Conservation (phyloP, 64 coral and sea anemone genomes). For the Pocillopora verrucosa region DNA sequence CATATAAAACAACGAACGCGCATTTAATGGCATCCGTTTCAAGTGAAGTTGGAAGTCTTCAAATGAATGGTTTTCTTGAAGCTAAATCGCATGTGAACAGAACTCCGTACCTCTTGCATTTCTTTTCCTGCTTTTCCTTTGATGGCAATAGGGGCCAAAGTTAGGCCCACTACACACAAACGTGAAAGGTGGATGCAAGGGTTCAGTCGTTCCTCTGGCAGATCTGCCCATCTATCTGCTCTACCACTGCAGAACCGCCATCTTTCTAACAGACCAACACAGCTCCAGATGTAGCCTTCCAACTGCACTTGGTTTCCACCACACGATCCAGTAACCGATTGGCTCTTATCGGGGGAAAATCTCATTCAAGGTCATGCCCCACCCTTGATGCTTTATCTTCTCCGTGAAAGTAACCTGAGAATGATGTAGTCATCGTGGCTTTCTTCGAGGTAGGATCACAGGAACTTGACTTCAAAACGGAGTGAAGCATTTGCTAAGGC, state of each 20-base stretch:
- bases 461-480: background rate
- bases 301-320: conserved; percentile 10
- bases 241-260: too few relatives aligned
- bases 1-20: background rate
- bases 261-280: background rate
- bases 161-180: background rate
- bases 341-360: too few relatives aligned
- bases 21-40: conserved; percentile 26
- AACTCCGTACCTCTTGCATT: conserved; percentile 10
- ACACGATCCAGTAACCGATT: conserved; percentile 28
- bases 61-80: conserved; percentile 23
- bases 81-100: background rate
- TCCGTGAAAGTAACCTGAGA: conserved; percentile 2
- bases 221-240: too few relatives aligned
- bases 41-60: background rate
- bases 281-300: background rate
- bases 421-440: background rate
- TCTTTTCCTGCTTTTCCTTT: conserved; percentile 10
- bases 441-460: background rate
- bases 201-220: too few relatives aligned
- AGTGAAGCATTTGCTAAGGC: background rate
- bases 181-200: too few relatives aligned
- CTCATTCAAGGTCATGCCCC: conserved; percentile 1
- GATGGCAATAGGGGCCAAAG: conserved; percentile 13
- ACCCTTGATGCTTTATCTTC: conserved; percentile 7